These are phyloP conservation scores for Odontocolon sp. DNA, from an alignment of 2,888 invertebrate genomes.

Conservation along the genomic window DNA sequence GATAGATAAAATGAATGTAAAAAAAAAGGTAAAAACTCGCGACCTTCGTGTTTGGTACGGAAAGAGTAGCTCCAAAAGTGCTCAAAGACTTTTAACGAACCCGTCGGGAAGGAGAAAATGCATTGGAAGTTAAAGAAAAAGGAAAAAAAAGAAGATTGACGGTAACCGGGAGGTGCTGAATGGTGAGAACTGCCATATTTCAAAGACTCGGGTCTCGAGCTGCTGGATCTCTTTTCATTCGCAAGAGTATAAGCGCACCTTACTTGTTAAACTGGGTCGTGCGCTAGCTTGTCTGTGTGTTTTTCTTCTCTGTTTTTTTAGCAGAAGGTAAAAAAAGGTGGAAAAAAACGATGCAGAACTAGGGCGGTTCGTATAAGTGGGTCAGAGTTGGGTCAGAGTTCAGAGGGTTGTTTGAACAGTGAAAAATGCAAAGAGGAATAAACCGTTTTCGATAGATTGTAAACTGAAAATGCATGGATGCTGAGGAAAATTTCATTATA, in stretches of 20 bases:
- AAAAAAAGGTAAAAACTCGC: slow-evolving; percentile 1
- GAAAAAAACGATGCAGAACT: slow-evolving; percentile 36
- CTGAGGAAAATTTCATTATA: too few species aligned
- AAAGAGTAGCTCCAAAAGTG: neutral
- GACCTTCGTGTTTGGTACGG: neutral
- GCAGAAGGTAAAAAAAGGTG: slow-evolving; percentile 35
- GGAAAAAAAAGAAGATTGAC: slow-evolving; percentile 19
- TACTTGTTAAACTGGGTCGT: slow-evolving; percentile 48
- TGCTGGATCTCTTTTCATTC: slow-evolving; percentile 30
- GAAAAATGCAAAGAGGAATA: neutral
- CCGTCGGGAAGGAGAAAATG: slow-evolving; percentile 8
- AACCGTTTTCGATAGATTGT: too few species aligned
- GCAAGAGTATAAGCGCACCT: slow-evolving; percentile 41
- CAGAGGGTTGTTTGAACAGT: slow-evolving; percentile 1
- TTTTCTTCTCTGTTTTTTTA: slow-evolving; percentile 9
- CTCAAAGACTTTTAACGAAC: neutral
- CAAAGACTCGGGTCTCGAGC: slow-evolving; percentile 19
- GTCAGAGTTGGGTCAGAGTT: slow-evolving; percentile 19
- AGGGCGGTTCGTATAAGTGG: slow-evolving; percentile 29
- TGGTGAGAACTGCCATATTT: slow-evolving; percentile 33
- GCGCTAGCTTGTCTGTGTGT: slow-evolving; percentile 2
- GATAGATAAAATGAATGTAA: neutral
- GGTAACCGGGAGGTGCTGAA: slow-evolving; percentile 7
- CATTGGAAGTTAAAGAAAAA: neutral
- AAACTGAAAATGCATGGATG: too few species aligned